A percentile compares a stretch with the other conserved stretches of the same genome.
phyloP scores from a whole-genome alignment of 2,888 invertebrate species.

The Trissonchulus sp. region DNA sequence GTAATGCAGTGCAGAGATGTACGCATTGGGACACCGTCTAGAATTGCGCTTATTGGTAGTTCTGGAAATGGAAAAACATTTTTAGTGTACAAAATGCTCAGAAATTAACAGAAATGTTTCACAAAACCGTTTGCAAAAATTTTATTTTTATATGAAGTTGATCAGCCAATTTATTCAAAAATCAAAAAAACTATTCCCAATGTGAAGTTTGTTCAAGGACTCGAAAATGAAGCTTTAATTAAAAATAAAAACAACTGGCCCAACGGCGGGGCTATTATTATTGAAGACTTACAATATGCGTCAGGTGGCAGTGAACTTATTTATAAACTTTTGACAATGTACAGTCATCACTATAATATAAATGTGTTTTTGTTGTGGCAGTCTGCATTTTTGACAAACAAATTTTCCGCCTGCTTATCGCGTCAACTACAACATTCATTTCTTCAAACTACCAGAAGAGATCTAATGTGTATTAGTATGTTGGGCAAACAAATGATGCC shows the following conservation, averaged over 20 bases:
- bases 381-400: background rate
- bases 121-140: background rate
- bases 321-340: background rate
- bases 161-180: background rate
- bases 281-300: background rate
- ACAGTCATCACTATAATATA: conserved; percentile 8
- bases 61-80: background rate
- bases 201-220: background rate
- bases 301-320: background rate
- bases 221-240: background rate
- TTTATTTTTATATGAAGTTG: background rate
- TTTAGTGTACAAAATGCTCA: background rate
- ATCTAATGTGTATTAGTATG: background rate
- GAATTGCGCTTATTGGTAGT: background rate
- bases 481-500: background rate
- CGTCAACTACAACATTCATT: background rate
- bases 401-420: background rate
- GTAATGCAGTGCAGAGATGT: no score
- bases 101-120: background rate
- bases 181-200: background rate
- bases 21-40: no score
- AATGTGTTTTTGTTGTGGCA: background rate
- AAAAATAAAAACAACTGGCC: background rate
- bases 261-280: background rate
- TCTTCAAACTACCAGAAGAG: background rate